Evolutionary conservation across 30 jellyfish, hydroid and myxozoan genomes (phyloP), one percentile per base, ranked within the genome.

Genomic region (Pseudorhiza aurosa): DNA sequence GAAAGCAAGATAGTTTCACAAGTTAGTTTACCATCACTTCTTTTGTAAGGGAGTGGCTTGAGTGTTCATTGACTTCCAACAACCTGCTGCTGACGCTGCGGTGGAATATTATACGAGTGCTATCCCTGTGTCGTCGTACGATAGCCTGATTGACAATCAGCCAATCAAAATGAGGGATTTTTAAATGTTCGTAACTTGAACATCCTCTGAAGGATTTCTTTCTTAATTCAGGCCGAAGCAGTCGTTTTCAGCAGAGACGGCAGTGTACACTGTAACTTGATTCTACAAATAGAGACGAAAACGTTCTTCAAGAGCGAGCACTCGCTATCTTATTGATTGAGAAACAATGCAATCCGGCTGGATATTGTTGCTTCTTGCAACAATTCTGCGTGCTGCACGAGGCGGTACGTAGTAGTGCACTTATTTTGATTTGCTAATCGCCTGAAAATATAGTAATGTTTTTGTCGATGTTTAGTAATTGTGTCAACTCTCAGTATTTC

Each of bases 81-180:
- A n/a, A n/a, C n/a, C n/a, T n/a, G n/a, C n/a, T n/a, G n/a, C n/a
- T 47, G 19, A 47, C 62, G 62, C 62, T 47, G 62, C 62, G 62
- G 62, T 57, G 71, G 71, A 57, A 15, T 57, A 4, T 21, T 57
- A 3, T 22, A n/a, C 18, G 5, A 15, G 44, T n/a, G 39, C 39
- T 57, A 10, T 19, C 90, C 90, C 90, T 78, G 82, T 78, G 90
- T 58, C 44, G 29, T 47, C 53, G 19, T 47, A 51, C 63, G 73
- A 78, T 78, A 78, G 82, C 32, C 87, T 31, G 78, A 75, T 75
- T 63, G 14, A 53, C 35, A 75, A 29, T 47, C 68, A 62, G 49
- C 90, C 90, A 78, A 78, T 78, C 82, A 78, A 56, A 29, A 8
- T 14, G 57, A 40, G 43, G 72, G 33, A 18, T 7, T 28, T 59